phyloP scores from a whole-genome alignment of 2,113 vertebrate genomes.

The Crocuta crocuta region DNA sequence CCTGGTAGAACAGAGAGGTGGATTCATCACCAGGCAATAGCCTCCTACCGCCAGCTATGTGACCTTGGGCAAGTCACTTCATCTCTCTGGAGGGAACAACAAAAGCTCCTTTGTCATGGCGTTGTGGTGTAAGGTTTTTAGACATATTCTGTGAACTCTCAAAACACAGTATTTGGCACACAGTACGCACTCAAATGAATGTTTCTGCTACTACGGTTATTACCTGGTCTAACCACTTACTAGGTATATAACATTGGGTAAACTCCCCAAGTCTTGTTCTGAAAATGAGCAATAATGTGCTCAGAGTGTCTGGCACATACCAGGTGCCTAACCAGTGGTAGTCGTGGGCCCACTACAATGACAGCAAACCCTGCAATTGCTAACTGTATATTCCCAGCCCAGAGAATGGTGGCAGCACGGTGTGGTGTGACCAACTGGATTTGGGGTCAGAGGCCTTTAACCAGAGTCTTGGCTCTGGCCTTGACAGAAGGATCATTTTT shows the following conservation, averaged over 20 bases:
- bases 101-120: neutral
- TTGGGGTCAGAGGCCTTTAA: neutral
- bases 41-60: neutral
- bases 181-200: neutral
- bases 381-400: neutral
- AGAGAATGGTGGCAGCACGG: neutral
- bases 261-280: neutral
- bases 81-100: neutral
- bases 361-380: neutral
- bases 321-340: neutral
- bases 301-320: neutral
- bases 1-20: neutral
- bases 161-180: neutral
- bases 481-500: neutral
- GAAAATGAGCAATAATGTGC: neutral
- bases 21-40: neutral
- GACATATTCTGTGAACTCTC: neutral
- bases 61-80: neutral
- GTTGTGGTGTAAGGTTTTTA: neutral
- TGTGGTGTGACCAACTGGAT: fast-evolving
- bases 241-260: neutral
- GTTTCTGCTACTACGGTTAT: neutral
- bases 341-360: fast-evolving
- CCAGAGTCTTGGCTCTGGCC: neutral
- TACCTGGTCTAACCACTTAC: neutral